phyloP scores from a whole-genome alignment of 2,888 invertebrate species.

The Pheosia gnoma region DNA sequence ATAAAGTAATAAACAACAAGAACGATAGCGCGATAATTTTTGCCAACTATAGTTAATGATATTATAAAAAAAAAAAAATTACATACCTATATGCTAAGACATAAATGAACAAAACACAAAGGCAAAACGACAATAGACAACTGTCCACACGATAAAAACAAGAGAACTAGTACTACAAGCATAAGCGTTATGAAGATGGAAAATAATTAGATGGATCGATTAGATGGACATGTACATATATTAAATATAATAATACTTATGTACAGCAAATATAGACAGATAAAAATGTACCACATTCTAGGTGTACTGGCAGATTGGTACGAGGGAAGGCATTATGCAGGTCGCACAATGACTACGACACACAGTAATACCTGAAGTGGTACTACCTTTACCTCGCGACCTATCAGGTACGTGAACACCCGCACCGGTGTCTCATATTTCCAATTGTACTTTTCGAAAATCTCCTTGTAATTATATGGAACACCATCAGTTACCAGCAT shows the following conservation, averaged over 20 bases:
- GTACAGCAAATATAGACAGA: conserved; percentile 42
- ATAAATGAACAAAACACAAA: conserved; percentile 19
- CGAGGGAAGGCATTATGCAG: conserved; percentile 79
- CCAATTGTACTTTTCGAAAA: conserved; percentile 97
- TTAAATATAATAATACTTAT: conserved; percentile 16
- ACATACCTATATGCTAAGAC: conserved; percentile 8
- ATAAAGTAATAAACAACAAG: conserved; percentile 18
- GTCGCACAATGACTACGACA: conserved; percentile 83
- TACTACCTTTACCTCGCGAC: conserved; percentile 90
- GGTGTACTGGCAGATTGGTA: conserved; percentile 77
- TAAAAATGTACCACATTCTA: conserved; percentile 77
- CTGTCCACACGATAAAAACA: conserved; percentile 19
- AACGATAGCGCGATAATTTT: conserved; percentile 7
- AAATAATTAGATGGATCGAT: conserved; percentile 18
- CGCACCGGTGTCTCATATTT: conserved; percentile 92
- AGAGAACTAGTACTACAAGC: conserved; percentile 54
- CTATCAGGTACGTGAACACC: conserved; percentile 99
- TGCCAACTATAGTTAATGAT: conserved; percentile 8
- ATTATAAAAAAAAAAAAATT: conserved; percentile 12
- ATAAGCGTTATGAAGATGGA: conserved; percentile 62
- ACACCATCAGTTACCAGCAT: conserved; percentile 99
- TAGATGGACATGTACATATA: conserved; percentile 19
- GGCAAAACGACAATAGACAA: conserved; percentile 2
- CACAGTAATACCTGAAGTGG: conserved; percentile 83
- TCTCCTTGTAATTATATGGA: conserved; percentile 95